A percentile compares a stretch with the other conserved stretches of the same genome.
phyloP scores from a whole-genome alignment of 1,140 invertebrate species.

The Drosophila pruinosa region DNA sequence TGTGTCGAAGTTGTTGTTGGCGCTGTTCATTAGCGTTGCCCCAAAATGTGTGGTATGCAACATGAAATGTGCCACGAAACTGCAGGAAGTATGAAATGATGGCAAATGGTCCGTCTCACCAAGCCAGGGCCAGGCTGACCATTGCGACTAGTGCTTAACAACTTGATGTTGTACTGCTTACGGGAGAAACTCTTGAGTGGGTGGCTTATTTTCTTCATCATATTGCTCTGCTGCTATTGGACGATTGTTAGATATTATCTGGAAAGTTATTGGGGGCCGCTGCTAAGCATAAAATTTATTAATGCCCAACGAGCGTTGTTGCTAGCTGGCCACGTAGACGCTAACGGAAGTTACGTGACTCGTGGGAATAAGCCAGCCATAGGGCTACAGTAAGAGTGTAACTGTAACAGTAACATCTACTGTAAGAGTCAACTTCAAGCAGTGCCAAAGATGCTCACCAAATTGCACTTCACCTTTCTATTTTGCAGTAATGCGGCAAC shows the following conservation, averaged over 20 bases:
- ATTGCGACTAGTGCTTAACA: slow-evolving; percentile 22
- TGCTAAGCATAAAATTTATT: slow-evolving; percentile 80
- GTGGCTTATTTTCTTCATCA: neutral
- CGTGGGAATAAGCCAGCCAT: slow-evolving; percentile 69
- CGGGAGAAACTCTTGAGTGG: neutral
- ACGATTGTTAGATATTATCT: slow-evolving; percentile 75
- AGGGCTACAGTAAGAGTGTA: neutral
- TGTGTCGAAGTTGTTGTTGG: neutral
- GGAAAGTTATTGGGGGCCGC: slow-evolving; percentile 68
- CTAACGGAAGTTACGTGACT: slow-evolving; percentile 76
- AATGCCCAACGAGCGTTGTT: slow-evolving; percentile 53
- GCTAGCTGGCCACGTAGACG: slow-evolving; percentile 40
- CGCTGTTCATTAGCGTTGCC: slow-evolving; percentile 64
- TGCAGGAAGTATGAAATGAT: slow-evolving; percentile 46
- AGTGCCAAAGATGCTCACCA: slow-evolving; percentile 25
- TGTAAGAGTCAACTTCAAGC: neutral
- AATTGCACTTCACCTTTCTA: slow-evolving; percentile 51
- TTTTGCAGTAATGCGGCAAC: slow-evolving; percentile 43
- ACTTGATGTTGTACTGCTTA: slow-evolving; percentile 11
- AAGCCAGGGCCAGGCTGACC: neutral
- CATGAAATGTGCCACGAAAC: slow-evolving; percentile 61
- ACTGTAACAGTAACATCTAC: neutral
- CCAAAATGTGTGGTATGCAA: slow-evolving; percentile 75
- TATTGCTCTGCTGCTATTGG: neutral
- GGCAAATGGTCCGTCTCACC: slow-evolving; percentile 11